Conservation (phyloP, 2,113 vertebrate genomes). For the Actenoides lindsayi region DNA sequence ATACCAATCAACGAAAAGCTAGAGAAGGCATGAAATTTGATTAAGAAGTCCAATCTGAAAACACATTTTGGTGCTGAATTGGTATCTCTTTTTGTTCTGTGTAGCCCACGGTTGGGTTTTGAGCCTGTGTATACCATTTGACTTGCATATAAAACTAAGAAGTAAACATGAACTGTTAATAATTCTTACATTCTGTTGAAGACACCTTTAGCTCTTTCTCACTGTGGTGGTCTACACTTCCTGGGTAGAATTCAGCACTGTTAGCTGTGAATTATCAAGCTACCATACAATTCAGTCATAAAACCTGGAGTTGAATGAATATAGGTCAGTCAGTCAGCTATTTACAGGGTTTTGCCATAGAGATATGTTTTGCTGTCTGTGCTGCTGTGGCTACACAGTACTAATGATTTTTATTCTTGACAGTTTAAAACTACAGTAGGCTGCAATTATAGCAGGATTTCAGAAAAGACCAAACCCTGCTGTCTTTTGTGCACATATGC, state of each 20-base stretch:
- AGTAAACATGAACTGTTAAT: not conserved
- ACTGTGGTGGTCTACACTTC: not conserved
- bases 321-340: not conserved
- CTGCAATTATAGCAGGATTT: not conserved
- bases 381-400: not conserved
- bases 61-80: not conserved
- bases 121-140: not conserved
- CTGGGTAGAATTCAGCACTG: not conserved
- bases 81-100: not conserved
- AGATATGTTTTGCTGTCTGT: not conserved
- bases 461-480: not conserved
- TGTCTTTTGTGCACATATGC: not conserved
- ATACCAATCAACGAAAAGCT: rapidly evolving
- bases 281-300: not conserved
- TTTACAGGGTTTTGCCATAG: not conserved
- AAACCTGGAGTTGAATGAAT: not conserved
- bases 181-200: not conserved
- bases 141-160: not conserved
- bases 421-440: not conserved
- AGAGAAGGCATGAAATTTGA: not conserved
- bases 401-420: not conserved
- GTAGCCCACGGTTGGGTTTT: not conserved
- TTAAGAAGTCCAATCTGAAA: not conserved
- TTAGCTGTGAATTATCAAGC: not conserved
- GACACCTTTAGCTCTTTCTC: not conserved